Evolutionary conservation across 2,797 vertebrate genomes (phyloP), one percentile per base, ranked within the genome.

Genomic region (Calcarius lapponicus): DNA sequence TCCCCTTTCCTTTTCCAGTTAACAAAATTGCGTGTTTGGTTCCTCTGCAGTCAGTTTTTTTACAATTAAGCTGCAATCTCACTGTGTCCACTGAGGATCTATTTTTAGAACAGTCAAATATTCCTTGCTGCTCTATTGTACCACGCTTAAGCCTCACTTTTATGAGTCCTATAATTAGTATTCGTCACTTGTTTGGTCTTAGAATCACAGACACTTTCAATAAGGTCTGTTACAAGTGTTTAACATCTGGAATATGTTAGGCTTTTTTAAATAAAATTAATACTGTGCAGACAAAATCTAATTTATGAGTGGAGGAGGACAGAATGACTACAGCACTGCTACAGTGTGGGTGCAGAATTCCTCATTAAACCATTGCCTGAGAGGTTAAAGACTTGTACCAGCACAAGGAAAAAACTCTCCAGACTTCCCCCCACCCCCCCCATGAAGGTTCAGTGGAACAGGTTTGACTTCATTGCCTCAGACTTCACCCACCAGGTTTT

Each of bases 391-490:
- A 36, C 80, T 43, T 53, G 24, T 13, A 82, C 8, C 60, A 17
- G 56, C 57, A 85, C 42, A 76, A 51, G 70, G 65, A 88, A 80
- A 58, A 82, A 80, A 87, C 60, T 45, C 74, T 67, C 67, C 78
- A 62, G 48, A 70, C 31, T 40, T 78, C 6, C 5, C 36, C 40
- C 36, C 13, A n/a, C 24, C 9, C 21, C 2, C 17, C 3, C 6
- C 32, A 28, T 1, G 53, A 67, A 74, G n/a, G 79, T 69, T 86
- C 84, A 91, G 61, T 45, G 73, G 70, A 94, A 92, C 89, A 82
- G 91, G 94, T 95, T 93, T 94, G 88, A 87, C 94, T 93, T 88
- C 92, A 84, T 34, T 76, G 71, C n/a, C 93, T 92, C 57, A 54
- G 40, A 56, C 69, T 92, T 85, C 93, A 94, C 81, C 54, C 76